Conservation (phyloP, 2,113 vertebrate genomes). For the Eidolon helvum region DNA sequence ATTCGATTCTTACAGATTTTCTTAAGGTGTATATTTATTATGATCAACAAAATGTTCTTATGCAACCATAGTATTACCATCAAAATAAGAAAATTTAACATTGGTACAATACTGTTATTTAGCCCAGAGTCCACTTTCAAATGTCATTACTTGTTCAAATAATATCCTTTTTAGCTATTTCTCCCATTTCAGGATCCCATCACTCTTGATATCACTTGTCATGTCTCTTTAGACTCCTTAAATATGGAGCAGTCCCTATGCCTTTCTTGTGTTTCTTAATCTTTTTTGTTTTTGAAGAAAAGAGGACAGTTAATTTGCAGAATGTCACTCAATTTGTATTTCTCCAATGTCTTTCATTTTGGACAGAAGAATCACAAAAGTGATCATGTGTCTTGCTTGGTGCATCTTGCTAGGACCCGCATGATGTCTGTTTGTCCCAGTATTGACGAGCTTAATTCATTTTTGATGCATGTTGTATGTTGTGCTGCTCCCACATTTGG, state of each 20-base stretch:
- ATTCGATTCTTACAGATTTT: neutral
- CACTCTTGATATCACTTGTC: neutral
- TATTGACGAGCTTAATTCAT: neutral
- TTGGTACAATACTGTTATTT: neutral
- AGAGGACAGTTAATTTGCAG: neutral
- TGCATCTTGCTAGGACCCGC: neutral
- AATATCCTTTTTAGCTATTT: neutral
- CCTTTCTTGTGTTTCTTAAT: neutral
- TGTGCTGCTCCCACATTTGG: no score
- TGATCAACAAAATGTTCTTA: neutral
- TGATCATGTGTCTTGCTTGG: neutral
- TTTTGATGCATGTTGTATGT: neutral
- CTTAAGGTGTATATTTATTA: neutral
- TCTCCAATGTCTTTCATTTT: neutral
- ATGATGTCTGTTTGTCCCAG: neutral
- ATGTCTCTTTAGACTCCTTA: neutral
- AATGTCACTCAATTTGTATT: neutral
- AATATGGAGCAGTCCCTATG: neutral
- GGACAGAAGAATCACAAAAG: neutral
- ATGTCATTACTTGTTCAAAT: neutral
- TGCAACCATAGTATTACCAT: neutral
- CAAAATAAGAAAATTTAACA: neutral
- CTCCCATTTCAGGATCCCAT: no score
- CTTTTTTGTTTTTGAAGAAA: neutral
- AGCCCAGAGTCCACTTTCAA: neutral